Conservation (phyloP, 2,797 vertebrate genomes). For the Buceros bicornis region DNA sequence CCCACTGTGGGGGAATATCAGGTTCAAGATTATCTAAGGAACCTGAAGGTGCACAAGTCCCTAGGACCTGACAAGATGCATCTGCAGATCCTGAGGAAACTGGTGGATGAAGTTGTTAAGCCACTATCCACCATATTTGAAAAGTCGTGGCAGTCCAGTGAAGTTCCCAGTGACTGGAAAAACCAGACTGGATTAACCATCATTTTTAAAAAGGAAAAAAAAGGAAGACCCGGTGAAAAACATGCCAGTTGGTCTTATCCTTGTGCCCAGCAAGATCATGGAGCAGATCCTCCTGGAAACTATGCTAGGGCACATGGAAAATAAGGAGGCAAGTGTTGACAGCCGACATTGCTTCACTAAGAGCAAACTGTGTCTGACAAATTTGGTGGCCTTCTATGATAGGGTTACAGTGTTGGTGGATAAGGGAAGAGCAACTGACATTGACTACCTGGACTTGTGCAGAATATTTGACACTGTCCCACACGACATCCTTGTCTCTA, state of each 20-base stretch:
- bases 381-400: not conserved
- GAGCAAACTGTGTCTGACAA: not conserved
- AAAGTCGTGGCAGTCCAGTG: not conserved
- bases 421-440: not conserved
- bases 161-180: not conserved
- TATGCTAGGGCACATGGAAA: not conserved
- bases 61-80: not conserved
- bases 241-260: not conserved
- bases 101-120: no score
- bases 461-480: not conserved
- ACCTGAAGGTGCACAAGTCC: not conserved
- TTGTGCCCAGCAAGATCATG: not conserved
- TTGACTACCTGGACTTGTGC: not conserved
- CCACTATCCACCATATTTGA: not conserved
- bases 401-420: not conserved
- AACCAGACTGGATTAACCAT: not conserved
- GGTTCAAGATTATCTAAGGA: not conserved
- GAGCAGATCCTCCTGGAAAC: not conserved
- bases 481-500: not conserved
- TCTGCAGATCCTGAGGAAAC: not conserved
- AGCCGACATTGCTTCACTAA: not conserved
- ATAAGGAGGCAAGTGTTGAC: not conserved
- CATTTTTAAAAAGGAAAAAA: not conserved
- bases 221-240: not conserved
- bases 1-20: not conserved